phyloP scores from a whole-genome alignment of 1,140 invertebrate species.

The Micrasema minimum region DNA sequence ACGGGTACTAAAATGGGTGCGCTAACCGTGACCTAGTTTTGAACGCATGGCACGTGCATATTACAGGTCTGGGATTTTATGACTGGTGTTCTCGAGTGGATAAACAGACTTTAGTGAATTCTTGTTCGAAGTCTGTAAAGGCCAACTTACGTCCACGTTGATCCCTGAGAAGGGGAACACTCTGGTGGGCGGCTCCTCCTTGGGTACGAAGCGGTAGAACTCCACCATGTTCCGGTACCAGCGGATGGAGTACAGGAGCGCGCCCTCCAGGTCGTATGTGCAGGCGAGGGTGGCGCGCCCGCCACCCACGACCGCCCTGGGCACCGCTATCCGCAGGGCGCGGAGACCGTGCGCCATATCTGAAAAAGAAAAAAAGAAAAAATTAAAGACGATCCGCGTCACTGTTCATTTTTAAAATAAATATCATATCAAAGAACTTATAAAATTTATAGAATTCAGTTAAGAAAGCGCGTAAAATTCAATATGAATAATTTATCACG shows the following conservation, averaged over 20 bases:
- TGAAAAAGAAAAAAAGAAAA: conserved; percentile 60
- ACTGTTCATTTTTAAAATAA: too few species aligned
- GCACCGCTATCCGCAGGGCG: conserved; percentile 79
- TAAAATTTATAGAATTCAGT: too few species aligned
- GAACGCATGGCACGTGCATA: too few species aligned
- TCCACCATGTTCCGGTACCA: conserved; percentile 84
- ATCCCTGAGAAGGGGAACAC: conserved; percentile 77
- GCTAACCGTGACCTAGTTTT: too few species aligned
- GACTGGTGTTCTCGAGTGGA: too few species aligned
- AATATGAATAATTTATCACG: too few species aligned
- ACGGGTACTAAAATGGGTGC: too few species aligned
- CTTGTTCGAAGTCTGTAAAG: not conserved
- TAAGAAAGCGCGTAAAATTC: too few species aligned
- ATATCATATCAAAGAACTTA: too few species aligned
- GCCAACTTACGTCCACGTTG: conserved; percentile 80
- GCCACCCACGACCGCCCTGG: conserved; percentile 76
- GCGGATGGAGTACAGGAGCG: conserved; percentile 82
- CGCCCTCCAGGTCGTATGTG: conserved; percentile 82
- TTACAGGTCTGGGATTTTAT: too few species aligned
- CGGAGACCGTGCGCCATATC: conserved; percentile 73
- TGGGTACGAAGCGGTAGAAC: conserved; percentile 80
- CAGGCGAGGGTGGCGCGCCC: conserved; percentile 78
- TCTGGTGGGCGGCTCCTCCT: conserved; percentile 75
- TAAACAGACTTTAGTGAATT: too few species aligned
- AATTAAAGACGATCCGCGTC: too few species aligned